Evolutionary conservation across 1,140 invertebrate species (phyloP).

Genomic region (Aphelenchoides fujianensis): DNA sequence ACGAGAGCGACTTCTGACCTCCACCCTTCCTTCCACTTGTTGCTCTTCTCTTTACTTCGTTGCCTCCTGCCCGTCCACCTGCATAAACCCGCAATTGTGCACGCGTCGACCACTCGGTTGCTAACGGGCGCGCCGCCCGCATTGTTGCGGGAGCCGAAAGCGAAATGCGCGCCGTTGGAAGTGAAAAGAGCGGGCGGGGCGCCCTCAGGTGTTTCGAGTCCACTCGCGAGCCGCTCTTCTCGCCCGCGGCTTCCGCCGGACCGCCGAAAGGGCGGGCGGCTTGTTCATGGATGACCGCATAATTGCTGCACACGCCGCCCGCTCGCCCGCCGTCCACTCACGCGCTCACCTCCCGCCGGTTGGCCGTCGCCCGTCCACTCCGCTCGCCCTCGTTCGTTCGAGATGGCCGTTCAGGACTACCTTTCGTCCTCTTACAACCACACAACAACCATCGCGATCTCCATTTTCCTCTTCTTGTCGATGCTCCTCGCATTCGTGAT

Average conservation of each 20-base stretch:
- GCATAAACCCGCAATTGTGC: background rate
- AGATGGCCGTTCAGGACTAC: too few relatives aligned
- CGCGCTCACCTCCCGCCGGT: background rate
- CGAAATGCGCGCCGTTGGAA: background rate
- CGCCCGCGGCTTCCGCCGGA: background rate
- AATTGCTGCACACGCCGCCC: too few relatives aligned
- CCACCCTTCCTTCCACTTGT: background rate
- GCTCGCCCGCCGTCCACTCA: too few relatives aligned
- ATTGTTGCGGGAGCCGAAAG: background rate
- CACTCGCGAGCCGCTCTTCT: background rate
- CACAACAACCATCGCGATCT: background rate
- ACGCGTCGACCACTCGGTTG: background rate
- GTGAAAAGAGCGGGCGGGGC: background rate
- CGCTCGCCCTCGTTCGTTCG: background rate
- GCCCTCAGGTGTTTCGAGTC: too few relatives aligned
- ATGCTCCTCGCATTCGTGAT: constrained; percentile 1
- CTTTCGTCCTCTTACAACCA: background rate
- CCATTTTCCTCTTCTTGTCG: background rate
- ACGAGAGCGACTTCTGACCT: background rate
- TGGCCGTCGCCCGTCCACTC: background rate
- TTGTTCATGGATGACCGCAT: background rate
- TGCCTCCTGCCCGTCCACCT: background rate
- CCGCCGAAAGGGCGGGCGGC: background rate
- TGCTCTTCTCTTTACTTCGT: background rate
- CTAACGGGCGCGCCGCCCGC: background rate